Base-by-base conservation (phyloP, 2,888 invertebrate species). In the Noctuana brunneofusca region DNA sequence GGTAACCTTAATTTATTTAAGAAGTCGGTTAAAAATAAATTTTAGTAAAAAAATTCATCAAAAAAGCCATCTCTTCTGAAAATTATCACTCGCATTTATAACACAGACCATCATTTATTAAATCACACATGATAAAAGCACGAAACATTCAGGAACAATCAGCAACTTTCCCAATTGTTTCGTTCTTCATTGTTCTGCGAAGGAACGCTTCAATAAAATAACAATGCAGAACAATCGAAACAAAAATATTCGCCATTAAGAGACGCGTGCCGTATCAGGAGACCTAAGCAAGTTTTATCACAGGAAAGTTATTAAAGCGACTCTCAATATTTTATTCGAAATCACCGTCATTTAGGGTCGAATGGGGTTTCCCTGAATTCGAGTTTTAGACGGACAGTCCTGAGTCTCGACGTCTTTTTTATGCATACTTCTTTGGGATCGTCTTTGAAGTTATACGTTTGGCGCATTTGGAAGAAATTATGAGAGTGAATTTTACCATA, bases 261-360 rank as follows among this genome's bases (percentile, higher is more conserved):
- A 70, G 68, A 69, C 76, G 79, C 86, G 85, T 84, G 86, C 78
- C 77, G 71, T 85, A 86, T 86, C 85, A 75, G 32, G 46, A 75
- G 69, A 71, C 66, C 71, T 75, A 81, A 70, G 71, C 71, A 83
- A 85, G 75, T 85, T 72, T 73, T 79, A 80, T 81, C 79, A 75
- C 70, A 73, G 65, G 69, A 76, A 83, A 87, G 83, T 86, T 86
- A 80, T 81, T 78, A 79, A 78, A 81, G 75, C 75, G 75, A 72
- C 78, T 75, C 74, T 75, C 78, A 76, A 84, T 83, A 83, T 78
- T 84, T 83, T 82, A 80, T 82, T 76, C 76, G 75, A 78, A 79
- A 80, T 82, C 78, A 75, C 74, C 71, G 78, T 74, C 74, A 68
- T 66, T 58, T 66, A 75, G 74, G 75, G 71, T 71, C 74, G 41